Conservation (phyloP, 2,113 vertebrate genomes). For the Gymnogyps californianus region DNA sequence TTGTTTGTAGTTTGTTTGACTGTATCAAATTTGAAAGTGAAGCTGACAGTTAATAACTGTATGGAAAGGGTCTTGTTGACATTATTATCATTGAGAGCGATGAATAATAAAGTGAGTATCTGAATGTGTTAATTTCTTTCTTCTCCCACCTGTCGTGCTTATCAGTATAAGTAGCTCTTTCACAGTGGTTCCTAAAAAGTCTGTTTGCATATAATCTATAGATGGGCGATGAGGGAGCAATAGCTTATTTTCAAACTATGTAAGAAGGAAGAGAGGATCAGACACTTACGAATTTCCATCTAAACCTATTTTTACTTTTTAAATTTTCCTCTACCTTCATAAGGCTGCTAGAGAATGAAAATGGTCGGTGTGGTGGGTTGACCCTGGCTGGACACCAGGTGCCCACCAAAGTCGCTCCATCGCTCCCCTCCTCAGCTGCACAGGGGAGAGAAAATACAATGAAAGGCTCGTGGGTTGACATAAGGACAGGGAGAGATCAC, state of each 20-base stretch:
- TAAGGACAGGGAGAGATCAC: too few relatives aligned
- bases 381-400: too few relatives aligned
- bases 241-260: background rate
- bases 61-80: background rate
- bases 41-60: background rate
- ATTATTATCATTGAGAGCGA: background rate
- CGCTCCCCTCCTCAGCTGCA: too few relatives aligned
- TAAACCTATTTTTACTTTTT: background rate
- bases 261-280: background rate
- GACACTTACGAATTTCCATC: background rate
- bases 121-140: background rate
- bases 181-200: background rate
- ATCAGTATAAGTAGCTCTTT: background rate
- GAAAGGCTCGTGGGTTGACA: too few relatives aligned
- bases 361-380: background rate
- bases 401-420: too few relatives aligned
- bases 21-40: background rate
- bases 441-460: too few relatives aligned
- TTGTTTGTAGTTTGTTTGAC: background rate
- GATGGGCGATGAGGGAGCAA: background rate
- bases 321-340: background rate
- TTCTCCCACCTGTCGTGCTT: background rate
- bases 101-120: background rate
- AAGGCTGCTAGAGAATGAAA: background rate
- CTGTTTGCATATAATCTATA: background rate